Conservation (phyloP, 2,113 vertebrate species). For the Pteronura brasiliensis region DNA sequence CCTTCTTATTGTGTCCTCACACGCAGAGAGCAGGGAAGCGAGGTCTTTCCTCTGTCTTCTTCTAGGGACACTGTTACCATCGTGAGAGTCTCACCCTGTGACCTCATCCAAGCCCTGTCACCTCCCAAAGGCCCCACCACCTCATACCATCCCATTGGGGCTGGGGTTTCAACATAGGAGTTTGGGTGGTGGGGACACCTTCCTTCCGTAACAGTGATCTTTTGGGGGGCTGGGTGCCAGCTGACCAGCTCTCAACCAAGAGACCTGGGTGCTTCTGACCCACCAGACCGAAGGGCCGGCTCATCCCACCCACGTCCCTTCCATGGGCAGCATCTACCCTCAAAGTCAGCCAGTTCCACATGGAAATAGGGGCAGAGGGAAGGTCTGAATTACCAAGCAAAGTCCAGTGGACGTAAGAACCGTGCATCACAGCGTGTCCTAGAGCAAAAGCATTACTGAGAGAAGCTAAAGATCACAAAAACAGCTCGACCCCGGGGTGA, state of each 20-base stretch:
- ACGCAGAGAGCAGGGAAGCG: background rate
- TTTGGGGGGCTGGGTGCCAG: background rate
- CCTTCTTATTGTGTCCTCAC: background rate
- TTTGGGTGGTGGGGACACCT: background rate
- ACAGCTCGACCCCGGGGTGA: too few species aligned
- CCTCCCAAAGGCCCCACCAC: background rate
- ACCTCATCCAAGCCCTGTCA: background rate
- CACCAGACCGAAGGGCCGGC: background rate
- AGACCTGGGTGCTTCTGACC: background rate
- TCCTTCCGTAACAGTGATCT: background rate
- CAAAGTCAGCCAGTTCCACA: accelerated
- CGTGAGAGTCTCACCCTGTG: background rate
- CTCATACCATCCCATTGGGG: background rate
- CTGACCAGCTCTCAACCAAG: background rate
- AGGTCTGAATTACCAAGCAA: background rate
- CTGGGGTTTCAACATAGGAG: background rate
- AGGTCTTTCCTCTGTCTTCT: background rate
- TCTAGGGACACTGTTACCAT: accelerated
- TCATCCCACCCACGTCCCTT: background rate
- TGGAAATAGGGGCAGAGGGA: background rate
- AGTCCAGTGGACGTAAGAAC: background rate
- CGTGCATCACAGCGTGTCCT: background rate
- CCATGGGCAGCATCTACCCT: background rate
- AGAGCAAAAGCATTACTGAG: background rate
- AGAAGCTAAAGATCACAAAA: background rate